A percentile compares a stretch with the other conserved stretches of the same genome.
These are phyloP conservation scores for Zeuzera pyrina DNA, from an alignment of 2,888 invertebrate genomes.

Conservation along the genomic window DNA sequence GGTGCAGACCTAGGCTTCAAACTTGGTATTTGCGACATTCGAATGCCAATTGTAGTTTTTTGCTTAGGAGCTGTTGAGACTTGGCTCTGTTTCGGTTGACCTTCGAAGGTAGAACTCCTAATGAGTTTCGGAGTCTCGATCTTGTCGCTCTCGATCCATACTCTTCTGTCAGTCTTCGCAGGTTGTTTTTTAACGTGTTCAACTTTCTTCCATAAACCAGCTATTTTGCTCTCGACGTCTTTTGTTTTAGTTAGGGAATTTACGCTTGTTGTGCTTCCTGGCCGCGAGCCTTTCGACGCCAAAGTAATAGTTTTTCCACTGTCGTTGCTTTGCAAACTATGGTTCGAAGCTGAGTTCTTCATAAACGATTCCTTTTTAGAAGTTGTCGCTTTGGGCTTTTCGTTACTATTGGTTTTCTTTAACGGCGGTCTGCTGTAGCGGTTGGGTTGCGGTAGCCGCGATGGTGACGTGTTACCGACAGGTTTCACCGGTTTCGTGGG, in stretches of 20 bases:
- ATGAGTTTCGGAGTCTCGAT: constrained; percentile 59
- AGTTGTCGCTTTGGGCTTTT: constrained; percentile 28
- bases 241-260: constrained; percentile 71
- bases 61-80: constrained; percentile 54
- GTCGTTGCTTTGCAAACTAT: constrained; percentile 70
- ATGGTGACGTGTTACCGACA: constrained; percentile 51
- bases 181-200: constrained; percentile 77
- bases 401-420: constrained; percentile 28
- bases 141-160: constrained; percentile 71
- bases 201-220: constrained; percentile 85
- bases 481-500: constrained; percentile 35
- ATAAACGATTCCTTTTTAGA: constrained; percentile 38
- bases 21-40: constrained; percentile 60
- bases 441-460: constrained; percentile 50
- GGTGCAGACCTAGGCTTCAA: constrained; percentile 41
- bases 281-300: constrained; percentile 42
- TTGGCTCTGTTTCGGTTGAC: constrained; percentile 50
- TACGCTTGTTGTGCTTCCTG: constrained; percentile 71
- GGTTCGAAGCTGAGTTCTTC: constrained; percentile 68
- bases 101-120: constrained; percentile 78
- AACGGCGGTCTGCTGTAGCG: constrained; percentile 34
- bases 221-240: constrained; percentile 84
- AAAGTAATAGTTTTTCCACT: constrained; percentile 58
- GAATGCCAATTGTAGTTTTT: constrained; percentile 59
- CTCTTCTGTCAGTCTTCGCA: constrained; percentile 72